Evolutionary conservation across 1,140 invertebrate genomes (phyloP).

Genomic region (Matsumurasca onukii): DNA sequence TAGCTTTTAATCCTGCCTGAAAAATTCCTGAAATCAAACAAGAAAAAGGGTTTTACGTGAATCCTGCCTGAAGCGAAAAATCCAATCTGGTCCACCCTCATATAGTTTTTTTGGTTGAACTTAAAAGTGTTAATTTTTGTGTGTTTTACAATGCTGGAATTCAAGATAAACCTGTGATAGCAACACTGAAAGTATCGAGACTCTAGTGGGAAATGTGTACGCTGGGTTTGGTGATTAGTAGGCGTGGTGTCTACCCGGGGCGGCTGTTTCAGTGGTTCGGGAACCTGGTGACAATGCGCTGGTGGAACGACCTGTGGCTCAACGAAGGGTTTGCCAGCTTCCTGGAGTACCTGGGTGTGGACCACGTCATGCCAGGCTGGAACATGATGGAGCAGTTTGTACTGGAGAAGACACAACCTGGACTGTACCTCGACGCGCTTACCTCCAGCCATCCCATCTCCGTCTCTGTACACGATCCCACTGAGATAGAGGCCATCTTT

Average conservation of each 20-base stretch:
- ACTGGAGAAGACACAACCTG: constrained; percentile 64
- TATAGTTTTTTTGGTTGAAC: no score
- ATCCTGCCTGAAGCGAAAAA: no score
- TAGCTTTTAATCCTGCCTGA: no score
- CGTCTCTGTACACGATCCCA: constrained; percentile 73
- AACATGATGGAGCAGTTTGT: constrained; percentile 64
- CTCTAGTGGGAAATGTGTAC: no score
- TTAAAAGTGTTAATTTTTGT: no score
- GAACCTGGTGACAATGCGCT: constrained; percentile 85
- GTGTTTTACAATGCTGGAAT: no score
- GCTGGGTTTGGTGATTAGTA: no score
- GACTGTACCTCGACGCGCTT: constrained; percentile 71
- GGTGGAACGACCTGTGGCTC: constrained; percentile 87
- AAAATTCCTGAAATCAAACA: no score
- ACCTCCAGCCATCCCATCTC: constrained; percentile 81
- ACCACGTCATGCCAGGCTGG: constrained; percentile 57
- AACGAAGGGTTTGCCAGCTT: constrained; percentile 87
- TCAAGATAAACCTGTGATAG: no score
- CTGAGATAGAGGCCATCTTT: constrained; percentile 85
- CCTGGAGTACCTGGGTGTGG: constrained; percentile 73
- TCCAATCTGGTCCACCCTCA: no score
- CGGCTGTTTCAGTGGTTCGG: constrained; percentile 72
- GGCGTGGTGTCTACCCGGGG: constrained; percentile 35
- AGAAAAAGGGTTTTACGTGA: no score
- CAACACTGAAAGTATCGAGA: no score